A percentile compares a stretch with the other conserved stretches of the same genome.
phyloP scores from a whole-genome alignment of 2,888 invertebrate species.

The Eupithecia pulchellata region DNA sequence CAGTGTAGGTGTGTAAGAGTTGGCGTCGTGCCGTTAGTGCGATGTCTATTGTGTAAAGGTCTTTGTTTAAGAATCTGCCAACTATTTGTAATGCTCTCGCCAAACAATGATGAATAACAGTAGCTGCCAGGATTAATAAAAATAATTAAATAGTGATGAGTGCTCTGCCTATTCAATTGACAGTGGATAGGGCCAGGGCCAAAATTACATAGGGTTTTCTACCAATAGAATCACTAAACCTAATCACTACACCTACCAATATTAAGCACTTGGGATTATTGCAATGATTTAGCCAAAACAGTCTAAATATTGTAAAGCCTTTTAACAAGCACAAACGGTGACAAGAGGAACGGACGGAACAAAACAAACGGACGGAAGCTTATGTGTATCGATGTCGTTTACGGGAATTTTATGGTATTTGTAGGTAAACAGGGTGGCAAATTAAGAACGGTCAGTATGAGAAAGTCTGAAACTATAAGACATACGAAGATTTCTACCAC shows the following conservation, averaged over 20 bases:
- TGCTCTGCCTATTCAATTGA: background rate
- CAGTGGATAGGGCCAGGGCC: background rate
- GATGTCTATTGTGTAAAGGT: slow-evolving; percentile 63
- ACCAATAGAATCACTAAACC: background rate
- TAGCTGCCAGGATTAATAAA: background rate
- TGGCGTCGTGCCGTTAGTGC: slow-evolving; percentile 64
- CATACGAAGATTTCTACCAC: no score
- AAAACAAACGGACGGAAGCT: no score
- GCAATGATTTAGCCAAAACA: background rate
- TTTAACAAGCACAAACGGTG: background rate
- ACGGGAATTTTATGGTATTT: no score
- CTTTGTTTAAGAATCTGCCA: slow-evolving; percentile 64
- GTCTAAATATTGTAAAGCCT: background rate
- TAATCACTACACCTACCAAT: no score
- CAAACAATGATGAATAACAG: slow-evolving; percentile 53
- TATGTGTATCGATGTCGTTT: no score
- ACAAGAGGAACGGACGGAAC: no score
- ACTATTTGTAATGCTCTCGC: slow-evolving; percentile 66
- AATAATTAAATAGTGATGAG: background rate
- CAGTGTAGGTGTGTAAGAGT: slow-evolving; percentile 49
- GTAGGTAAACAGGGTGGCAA: no score
- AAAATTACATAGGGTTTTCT: background rate
- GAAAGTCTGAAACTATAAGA: no score
- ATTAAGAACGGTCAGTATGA: no score
- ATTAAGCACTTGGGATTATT: background rate